phyloP scores from a whole-genome alignment of 1,140 invertebrate genomes.

The Pogonognathellus flavescens region DNA sequence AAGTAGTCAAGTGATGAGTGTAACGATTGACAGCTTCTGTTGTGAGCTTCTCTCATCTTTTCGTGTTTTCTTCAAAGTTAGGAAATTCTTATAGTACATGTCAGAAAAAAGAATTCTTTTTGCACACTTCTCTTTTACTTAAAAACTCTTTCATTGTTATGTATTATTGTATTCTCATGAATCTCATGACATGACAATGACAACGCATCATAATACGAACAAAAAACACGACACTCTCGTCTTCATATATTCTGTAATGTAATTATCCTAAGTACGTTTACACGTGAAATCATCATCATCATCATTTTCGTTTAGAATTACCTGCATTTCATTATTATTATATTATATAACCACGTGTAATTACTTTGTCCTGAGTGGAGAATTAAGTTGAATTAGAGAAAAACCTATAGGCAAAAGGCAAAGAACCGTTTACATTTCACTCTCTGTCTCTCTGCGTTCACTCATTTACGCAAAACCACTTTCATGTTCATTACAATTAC shows the following conservation, averaged over 20 bases:
- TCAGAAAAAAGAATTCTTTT: slow-evolving; percentile 15
- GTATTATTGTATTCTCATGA: not conserved
- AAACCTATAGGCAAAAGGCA: not conserved
- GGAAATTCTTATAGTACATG: slow-evolving; percentile 10
- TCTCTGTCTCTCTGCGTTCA: no score
- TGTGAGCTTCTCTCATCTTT: not conserved
- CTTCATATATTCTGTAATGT: no score
- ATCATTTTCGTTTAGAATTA: not conserved
- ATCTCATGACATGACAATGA: slow-evolving; percentile 17
- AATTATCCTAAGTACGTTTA: no score
- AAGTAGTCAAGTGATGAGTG: not conserved
- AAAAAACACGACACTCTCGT: no score
- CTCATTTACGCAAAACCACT: no score
- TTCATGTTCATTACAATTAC: no score
- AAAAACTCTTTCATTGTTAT: no score
- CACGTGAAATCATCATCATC: no score
- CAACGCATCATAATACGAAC: not conserved
- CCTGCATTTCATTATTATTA: not conserved
- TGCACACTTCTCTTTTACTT: not conserved
- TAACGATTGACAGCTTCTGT: slow-evolving; percentile 6
- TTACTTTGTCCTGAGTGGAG: slow-evolving; percentile 17
- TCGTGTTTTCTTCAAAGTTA: slow-evolving; percentile 36
- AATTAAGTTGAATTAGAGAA: slow-evolving; percentile 41
- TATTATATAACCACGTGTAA: slow-evolving; percentile 1
- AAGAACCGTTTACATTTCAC: not conserved